phyloP scores from a whole-genome alignment of 2,113 vertebrate species.

The Climacteris rufus region DNA sequence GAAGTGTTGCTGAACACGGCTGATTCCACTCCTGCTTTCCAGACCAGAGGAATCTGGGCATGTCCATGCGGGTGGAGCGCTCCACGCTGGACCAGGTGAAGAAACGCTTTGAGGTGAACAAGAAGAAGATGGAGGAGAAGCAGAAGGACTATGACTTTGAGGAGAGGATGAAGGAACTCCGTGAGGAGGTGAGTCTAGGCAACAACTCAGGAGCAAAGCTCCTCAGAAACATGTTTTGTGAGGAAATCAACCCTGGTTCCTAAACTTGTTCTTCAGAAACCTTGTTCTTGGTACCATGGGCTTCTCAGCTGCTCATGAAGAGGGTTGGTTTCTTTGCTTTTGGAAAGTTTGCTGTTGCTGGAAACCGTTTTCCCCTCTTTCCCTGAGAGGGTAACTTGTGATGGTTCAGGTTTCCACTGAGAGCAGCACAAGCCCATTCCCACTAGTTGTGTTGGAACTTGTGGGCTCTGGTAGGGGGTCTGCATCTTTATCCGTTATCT shows the following conservation, averaged over 20 bases:
- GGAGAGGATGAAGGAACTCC: constrained; percentile 95
- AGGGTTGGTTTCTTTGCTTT: background rate
- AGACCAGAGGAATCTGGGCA: constrained; percentile 98
- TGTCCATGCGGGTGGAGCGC: constrained; percentile 98
- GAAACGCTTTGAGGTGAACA: constrained; percentile 95
- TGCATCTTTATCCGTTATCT: background rate
- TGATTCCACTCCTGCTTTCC: background rate
- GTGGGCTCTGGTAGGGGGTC: background rate
- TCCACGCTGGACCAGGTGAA: constrained; percentile 97
- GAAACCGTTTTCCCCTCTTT: background rate
- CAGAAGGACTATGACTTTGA: constrained; percentile 99
- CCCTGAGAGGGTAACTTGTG: background rate
- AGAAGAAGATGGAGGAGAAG: constrained; percentile 98
- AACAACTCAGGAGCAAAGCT: accelerated
- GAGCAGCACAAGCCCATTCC: background rate
- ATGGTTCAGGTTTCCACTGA: background rate
- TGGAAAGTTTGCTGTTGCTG: background rate
- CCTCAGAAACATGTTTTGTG: background rate
- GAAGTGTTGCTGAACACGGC: background rate
- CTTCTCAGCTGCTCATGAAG: background rate
- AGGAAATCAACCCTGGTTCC: background rate
- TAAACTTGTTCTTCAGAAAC: background rate
- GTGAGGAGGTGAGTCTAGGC: constrained; percentile 86
- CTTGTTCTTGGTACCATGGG: background rate
- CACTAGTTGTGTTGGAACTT: background rate